Conservation (phyloP, 2,113 vertebrate genomes). For the Aepyceros melampus region DNA sequence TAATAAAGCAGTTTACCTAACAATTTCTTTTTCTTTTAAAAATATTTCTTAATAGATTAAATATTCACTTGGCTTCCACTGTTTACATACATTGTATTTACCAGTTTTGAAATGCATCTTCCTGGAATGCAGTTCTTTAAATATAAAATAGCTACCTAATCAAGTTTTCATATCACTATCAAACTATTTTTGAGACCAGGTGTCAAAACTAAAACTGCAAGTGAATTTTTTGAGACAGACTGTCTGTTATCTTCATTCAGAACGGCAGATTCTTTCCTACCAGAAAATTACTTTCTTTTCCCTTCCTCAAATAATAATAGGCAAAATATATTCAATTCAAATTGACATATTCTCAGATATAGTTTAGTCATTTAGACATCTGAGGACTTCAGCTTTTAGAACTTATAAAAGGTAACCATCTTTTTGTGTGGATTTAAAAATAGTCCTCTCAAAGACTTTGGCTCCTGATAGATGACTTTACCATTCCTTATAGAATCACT, state of each 20-base stretch:
- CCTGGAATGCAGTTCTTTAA: conserved; percentile 50
- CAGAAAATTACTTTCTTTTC: conserved; percentile 45
- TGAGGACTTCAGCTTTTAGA: neutral
- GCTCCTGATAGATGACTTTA: neutral
- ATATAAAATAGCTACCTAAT: conserved; percentile 72
- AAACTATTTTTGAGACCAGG: conserved; percentile 63
- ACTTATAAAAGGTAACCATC: neutral
- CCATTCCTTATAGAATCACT: neutral
- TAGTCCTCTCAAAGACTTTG: neutral
- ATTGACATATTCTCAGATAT: conserved; percentile 19
- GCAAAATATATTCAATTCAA: conserved; percentile 41
- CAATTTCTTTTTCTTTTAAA: neutral
- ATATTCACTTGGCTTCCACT: neutral
- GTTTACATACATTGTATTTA: conserved; percentile 62
- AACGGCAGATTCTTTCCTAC: conserved; percentile 14
- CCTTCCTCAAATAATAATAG: conserved; percentile 42
- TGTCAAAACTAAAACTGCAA: conserved; percentile 74
- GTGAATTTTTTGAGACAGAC: conserved; percentile 45
- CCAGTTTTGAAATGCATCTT: neutral
- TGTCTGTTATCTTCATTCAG: conserved; percentile 38
- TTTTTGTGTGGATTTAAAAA: neutral
- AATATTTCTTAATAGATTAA: neutral
- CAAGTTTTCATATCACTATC: conserved; percentile 61
- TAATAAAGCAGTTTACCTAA: neutral
- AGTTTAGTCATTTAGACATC: neutral